Percentiles rank a stretch among this genome's conserved stretches.
phyloP scores from a whole-genome alignment of 2,797 vertebrate species.

The Hypotaenidia okinawae region DNA sequence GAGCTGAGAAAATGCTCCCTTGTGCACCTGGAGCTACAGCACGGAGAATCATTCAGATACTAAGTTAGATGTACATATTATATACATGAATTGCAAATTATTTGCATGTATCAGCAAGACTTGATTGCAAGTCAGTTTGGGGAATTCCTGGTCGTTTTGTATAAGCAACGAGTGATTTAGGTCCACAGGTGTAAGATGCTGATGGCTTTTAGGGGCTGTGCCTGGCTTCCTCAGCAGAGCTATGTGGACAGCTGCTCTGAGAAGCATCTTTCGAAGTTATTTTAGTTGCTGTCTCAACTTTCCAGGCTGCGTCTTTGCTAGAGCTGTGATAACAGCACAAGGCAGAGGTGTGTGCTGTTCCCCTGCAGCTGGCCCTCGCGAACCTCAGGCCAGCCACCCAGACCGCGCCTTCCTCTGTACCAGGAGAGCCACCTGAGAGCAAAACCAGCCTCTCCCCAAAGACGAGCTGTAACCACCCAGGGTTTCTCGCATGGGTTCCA shows the following conservation, averaged over 20 bases:
- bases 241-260: constrained; percentile 44
- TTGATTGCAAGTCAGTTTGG: neutral
- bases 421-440: neutral
- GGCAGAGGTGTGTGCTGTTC: neutral
- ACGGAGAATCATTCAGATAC: neutral
- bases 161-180: constrained; percentile 5
- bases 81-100: neutral
- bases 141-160: neutral
- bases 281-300: constrained; percentile 51
- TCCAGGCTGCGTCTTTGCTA: neutral
- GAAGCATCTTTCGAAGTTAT: constrained; percentile 21
- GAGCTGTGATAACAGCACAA: neutral
- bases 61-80: neutral
- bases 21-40: neutral
- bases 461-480: rapidly evolving
- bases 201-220: neutral
- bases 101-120: neutral
- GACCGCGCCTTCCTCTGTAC: neutral
- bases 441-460: neutral
- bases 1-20: neutral
- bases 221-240: constrained; percentile 28
- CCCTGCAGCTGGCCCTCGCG: neutral
- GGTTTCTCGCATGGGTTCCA: neutral
- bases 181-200: neutral
- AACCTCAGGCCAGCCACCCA: neutral